phyloP scores from a whole-genome alignment of 2,888 invertebrate species.

The Exephanes ischioxanthus region DNA sequence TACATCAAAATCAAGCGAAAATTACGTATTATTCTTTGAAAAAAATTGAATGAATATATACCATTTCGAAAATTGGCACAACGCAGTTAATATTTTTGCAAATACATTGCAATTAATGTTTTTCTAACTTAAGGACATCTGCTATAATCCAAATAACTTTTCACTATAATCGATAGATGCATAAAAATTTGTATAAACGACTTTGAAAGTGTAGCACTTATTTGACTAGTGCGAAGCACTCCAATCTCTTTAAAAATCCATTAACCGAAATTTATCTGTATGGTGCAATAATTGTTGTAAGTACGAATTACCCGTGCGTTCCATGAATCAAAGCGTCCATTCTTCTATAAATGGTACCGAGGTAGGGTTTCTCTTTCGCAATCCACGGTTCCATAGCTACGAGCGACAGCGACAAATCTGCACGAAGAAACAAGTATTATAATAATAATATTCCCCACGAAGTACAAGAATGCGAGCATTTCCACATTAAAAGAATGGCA shows the following conservation, averaged over 20 bases:
- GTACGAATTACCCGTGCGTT: conserved; percentile 78
- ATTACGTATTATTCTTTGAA: too few species aligned
- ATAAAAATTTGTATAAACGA: too few species aligned
- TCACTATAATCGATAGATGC: too few species aligned
- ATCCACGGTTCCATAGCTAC: conserved; percentile 82
- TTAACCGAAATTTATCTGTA: neutral
- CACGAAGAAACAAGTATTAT: conserved; percentile 56
- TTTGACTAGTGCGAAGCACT: too few species aligned
- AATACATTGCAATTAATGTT: too few species aligned
- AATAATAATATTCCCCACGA: neutral
- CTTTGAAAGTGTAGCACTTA: too few species aligned
- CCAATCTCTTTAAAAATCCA: neutral
- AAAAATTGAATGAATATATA: too few species aligned
- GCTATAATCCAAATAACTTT: too few species aligned
- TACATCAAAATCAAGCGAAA: too few species aligned
- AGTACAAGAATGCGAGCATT: conserved; percentile 4
- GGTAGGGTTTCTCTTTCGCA: conserved; percentile 77
- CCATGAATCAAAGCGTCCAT: conserved; percentile 79
- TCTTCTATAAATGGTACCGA: conserved; percentile 75
- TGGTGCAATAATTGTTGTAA: neutral
- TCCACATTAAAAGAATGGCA: neutral
- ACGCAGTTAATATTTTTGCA: too few species aligned
- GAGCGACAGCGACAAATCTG: conserved; percentile 83
- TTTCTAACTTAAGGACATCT: too few species aligned
- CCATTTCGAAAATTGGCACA: too few species aligned